Evolutionary conservation across 1,140 invertebrate species (phyloP), one percentile per base, ranked within the genome.

Genomic region (Sweltsa coloradensis): DNA sequence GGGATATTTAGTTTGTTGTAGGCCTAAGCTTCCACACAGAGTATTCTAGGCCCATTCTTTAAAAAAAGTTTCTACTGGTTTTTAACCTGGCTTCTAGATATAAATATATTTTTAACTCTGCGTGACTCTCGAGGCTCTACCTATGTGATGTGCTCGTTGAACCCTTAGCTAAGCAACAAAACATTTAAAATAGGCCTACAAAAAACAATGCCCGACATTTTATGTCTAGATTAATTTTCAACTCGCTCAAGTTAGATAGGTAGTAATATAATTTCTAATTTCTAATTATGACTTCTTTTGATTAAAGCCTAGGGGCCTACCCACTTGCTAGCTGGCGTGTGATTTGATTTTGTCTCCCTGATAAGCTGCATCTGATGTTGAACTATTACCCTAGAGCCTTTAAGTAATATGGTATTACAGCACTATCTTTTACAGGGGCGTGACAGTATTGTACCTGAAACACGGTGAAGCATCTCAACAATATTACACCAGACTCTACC

Each of bases 401-500:
- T n/a, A n/a, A n/a, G n/a, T n/a, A n/a, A n/a, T n/a, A n/a, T n/a
- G n/a, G n/a, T n/a, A n/a, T n/a, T n/a, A n/a, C n/a, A n/a, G n/a
- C n/a, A n/a, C n/a, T n/a, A n/a, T 29, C n/a, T 22, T 41, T 37
- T 49, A 13, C 18, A 50, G 49, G 19, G 49, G 49, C 22, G 14
- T 50, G 2, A 45, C 43, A 23, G 40, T 45, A 9, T 13, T 50
- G 13, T 50, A 45, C 19, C 18, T 50, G 34, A 50, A 39, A 29
- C 42, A 50, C 46, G 42, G 16, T 11, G 49, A 46, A 1, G 25
- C 41, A 18, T 19, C 49, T 22, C 49, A 46, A 19, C 31, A 40
- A 40, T 50, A 50, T 22, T 50, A 45, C 29, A 39, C 34, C n/a
- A 45, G 29, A 22, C 6, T 50, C 9, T 50, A 50, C 25, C 43